Evolutionary conservation across 2,797 vertebrate genomes (phyloP).

Genomic region (Cryptoprocta ferox): DNA sequence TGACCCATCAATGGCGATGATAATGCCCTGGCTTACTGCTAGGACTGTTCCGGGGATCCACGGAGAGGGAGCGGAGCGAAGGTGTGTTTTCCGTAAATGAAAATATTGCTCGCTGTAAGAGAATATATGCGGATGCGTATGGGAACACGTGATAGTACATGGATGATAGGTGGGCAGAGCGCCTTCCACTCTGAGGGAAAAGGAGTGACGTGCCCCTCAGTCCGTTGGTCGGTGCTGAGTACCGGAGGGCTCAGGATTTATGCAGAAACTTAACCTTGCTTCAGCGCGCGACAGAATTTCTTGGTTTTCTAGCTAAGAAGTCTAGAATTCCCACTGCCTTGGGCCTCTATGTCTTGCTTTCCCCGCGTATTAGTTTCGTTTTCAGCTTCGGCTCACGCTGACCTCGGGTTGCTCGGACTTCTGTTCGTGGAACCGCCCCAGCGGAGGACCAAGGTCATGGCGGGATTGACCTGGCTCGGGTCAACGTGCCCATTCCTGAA

Average conservation of each 20-base stretch:
- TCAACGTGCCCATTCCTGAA: not conserved
- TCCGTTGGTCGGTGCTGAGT: not conserved
- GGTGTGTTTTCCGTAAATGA: not conserved
- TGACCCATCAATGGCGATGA: not conserved
- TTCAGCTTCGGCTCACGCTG: not conserved
- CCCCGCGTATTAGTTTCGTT: not conserved
- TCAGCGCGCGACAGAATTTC: no score
- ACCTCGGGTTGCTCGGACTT: accelerated
- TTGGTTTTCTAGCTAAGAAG: not conserved
- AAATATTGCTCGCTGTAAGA: not conserved
- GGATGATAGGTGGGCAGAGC: not conserved
- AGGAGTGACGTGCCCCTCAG: not conserved
- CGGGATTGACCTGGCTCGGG: not conserved
- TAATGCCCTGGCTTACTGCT: not conserved
- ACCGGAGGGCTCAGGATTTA: not conserved
- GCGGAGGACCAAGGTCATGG: not conserved
- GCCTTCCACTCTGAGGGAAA: not conserved
- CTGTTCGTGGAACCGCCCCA: not conserved
- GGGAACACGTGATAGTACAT: not conserved
- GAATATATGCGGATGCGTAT: accelerated
- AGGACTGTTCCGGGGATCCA: not conserved
- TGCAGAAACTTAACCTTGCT: no score
- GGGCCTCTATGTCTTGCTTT: not conserved
- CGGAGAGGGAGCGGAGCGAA: not conserved
- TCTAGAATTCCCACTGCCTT: not conserved